Evolutionary conservation across 2,113 vertebrate genomes (phyloP).

Genomic region (Gasterosteus aculeatus): DNA sequence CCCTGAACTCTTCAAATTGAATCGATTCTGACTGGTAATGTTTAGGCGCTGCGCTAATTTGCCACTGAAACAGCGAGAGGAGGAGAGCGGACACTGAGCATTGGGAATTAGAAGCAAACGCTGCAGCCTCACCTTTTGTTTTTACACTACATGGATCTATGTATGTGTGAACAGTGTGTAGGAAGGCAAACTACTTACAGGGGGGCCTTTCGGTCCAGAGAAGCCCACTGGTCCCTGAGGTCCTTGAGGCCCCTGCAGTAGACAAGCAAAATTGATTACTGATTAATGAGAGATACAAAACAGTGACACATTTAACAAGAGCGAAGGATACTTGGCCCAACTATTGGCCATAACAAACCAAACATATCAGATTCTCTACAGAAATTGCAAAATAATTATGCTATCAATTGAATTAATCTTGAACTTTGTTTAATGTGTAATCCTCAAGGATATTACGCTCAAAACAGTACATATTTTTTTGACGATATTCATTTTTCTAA

Average conservation of each 20-base stretch:
- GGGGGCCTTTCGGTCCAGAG: constrained; percentile 94
- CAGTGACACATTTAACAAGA: neutral
- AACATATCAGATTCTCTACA: neutral
- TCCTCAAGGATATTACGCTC: neutral
- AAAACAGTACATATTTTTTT: neutral
- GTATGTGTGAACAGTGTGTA: neutral
- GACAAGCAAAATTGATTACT: constrained; percentile 28
- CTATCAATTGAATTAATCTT: neutral
- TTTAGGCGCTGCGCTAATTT: constrained; percentile 46
- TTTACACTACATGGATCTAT: neutral
- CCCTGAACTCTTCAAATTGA: constrained; percentile 46
- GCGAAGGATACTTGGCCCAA: neutral
- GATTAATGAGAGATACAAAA: neutral
- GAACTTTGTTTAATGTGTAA: neutral
- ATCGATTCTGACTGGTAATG: constrained; percentile 46
- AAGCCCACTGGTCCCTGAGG: constrained; percentile 97
- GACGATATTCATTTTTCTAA: neutral
- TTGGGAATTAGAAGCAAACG: neutral
- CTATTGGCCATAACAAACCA: neutral
- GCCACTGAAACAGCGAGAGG: neutral
- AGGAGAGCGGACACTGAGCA: neutral
- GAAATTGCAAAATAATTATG: neutral
- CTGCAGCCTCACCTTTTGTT: neutral
- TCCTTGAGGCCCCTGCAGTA: constrained; percentile 93
- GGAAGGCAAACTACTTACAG: constrained; percentile 83